Evolutionary conservation across 2,797 vertebrate species (phyloP), one percentile per base, ranked within the genome.

Genomic region (Epinephelus awoara): DNA sequence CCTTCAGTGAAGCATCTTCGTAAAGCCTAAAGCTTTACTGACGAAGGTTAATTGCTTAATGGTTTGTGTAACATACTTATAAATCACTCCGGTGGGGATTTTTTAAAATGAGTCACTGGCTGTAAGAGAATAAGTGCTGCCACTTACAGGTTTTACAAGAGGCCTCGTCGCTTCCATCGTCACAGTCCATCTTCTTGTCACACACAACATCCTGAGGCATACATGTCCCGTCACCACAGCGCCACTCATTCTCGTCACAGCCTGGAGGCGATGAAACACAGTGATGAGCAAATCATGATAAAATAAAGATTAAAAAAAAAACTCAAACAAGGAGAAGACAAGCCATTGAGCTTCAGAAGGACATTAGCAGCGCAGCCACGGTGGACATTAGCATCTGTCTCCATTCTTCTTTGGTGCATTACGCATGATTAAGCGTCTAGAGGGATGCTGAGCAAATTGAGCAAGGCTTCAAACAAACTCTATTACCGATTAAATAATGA

Each of bases 101-200:
- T 15, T 21, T 62, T 49, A 1, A 11, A 65, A 56, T 40, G 42
- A 10, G 0, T 9, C 38, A 38, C n/a, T 15, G 25, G 47, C 55
- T 67, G 23, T 9, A 12, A 69, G 44, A 58, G 67, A 73, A 79
- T 11, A 54, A 57, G 67, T 5, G 40, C 9, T 17, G 25, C 34
- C 34, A 86, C 92, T 92, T 75, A 94, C 94, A 88, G 44, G 23
- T 1, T 86, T 86, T 29, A 81, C 96, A 96, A 56, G 87, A 86
- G 51, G 90, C 87, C 87, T 96, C 96, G 7, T 96, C 96, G 9
- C 94, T 95, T 54, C 95, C 94, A 27, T 96, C 95, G 2, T 17
- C 49, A 38, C 96, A 96, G 91, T 96, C 95, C 29, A 5, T 86
- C 65, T 89, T 92, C 1, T n/a, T 67, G 84, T 96, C 83, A 47